Percentiles rank a stretch among this genome's conserved stretches.
Evolutionary conservation across 1,140 invertebrate genomes (phyloP).

Genomic region (Andricus grossulariae): DNA sequence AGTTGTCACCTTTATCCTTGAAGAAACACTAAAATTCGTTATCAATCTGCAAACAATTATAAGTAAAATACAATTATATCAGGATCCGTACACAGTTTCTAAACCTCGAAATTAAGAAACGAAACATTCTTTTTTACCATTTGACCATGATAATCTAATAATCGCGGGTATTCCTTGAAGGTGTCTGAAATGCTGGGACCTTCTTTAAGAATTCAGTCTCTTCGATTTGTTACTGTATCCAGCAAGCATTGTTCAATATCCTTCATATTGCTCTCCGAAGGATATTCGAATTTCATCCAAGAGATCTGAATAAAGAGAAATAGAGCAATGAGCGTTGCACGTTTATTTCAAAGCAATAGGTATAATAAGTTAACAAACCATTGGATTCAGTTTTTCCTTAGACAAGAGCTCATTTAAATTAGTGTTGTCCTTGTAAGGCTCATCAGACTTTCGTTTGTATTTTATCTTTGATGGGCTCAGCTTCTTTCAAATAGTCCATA

Average conservation of each 20-base stretch:
- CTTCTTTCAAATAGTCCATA: no score
- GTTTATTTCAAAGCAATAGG: not conserved
- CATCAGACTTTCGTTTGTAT: not conserved
- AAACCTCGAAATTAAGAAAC: not conserved
- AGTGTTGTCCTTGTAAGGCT: not conserved
- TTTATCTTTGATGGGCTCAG: not conserved
- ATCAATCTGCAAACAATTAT: not conserved
- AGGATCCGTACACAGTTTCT: not conserved
- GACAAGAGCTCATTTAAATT: no score
- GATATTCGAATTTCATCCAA: constrained; percentile 1
- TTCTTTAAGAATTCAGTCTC: not conserved
- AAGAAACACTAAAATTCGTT: not conserved
- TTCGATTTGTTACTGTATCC: no score
- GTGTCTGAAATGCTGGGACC: not conserved
- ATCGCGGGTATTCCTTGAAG: not conserved
- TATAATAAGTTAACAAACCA: no score
- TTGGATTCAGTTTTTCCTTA: not conserved
- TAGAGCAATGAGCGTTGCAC: not conserved
- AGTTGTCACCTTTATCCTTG: not conserved
- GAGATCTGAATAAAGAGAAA: no score
- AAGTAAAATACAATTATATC: not conserved
- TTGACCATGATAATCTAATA: not conserved
- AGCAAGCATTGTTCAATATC: no score
- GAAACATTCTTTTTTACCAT: constrained; percentile 12
- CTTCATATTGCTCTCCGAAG: not conserved